Percentiles rank a stretch among this genome's conserved stretches.
Conservation (phyloP, 2,888 invertebrate species). For the Deilephila porcellus region DNA sequence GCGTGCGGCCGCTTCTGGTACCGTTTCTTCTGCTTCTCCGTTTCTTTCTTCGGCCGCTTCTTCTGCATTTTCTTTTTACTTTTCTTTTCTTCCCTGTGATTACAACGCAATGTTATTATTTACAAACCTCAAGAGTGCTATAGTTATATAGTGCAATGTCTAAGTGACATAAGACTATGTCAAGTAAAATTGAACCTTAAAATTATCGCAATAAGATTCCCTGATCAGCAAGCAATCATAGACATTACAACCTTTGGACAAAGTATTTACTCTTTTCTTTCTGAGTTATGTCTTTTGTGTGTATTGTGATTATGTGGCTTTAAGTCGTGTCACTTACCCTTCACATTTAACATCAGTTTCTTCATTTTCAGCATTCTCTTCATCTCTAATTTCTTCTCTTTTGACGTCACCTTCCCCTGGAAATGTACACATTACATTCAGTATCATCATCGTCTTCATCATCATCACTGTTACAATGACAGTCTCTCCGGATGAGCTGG, state of each 20-base stretch:
- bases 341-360: constrained; percentile 32
- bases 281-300: no score
- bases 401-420: constrained; percentile 47
- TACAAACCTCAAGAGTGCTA: neutral
- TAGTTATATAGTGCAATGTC: neutral
- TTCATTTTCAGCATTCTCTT: constrained; percentile 37
- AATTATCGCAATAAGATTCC: no score
- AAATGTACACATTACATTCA: constrained; percentile 13
- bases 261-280: no score
- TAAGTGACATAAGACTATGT: no score
- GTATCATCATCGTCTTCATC: no score
- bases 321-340: constrained; percentile 29
- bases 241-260: no score
- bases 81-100: constrained; percentile 26
- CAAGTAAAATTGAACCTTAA: no score
- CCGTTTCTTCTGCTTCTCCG: constrained; percentile 47
- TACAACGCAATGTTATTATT: no score
- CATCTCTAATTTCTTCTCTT: constrained; percentile 30
- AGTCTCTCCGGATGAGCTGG: no score
- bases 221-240: no score
- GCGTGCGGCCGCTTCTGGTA: constrained; percentile 64
- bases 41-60: constrained; percentile 46
- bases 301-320: neutral
- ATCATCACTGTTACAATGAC: no score
- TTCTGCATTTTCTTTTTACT: constrained; percentile 47